Conservation (phyloP, 2,888 invertebrate species). For the Megastigmus dorsalis region DNA sequence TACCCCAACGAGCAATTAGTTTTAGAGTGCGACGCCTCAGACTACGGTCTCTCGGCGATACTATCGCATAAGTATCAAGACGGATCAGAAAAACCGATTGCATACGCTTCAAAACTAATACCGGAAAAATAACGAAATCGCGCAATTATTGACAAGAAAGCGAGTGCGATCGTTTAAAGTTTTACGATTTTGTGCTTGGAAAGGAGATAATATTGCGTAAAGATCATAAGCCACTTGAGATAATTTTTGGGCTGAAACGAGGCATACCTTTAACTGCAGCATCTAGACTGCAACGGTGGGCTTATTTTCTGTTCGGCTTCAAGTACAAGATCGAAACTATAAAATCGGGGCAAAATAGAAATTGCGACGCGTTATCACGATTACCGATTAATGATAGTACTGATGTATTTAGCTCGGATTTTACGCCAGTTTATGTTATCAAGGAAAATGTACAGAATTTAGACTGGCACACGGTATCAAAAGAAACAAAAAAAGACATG, state of each 20-base stretch:
- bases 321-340: conserved; percentile 35
- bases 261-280: conserved; percentile 58
- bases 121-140: conserved; percentile 45
- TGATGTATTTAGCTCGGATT: neutral
- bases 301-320: too few relatives aligned
- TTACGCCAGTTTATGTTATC: neutral
- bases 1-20: conserved; percentile 45
- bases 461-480: neutral
- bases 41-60: conserved; percentile 47
- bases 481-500: neutral
- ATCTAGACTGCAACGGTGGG: conserved; percentile 57
- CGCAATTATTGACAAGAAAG: conserved; percentile 54
- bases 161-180: conserved; percentile 8
- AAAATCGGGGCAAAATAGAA: conserved; percentile 1
- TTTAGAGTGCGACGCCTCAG: conserved; percentile 54
- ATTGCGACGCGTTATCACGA: neutral
- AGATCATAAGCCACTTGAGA: conserved; percentile 66
- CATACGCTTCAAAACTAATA: conserved; percentile 46
- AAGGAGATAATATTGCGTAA: conserved; percentile 60
- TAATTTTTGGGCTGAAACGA: conserved; percentile 59
- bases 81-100: conserved; percentile 49
- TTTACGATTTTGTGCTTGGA: conserved; percentile 50
- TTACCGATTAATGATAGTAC: neutral
- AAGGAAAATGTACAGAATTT: neutral
- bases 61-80: conserved; percentile 49